phyloP scores from a whole-genome alignment of 2,113 vertebrate species.

The Microcebus tavaratra region DNA sequence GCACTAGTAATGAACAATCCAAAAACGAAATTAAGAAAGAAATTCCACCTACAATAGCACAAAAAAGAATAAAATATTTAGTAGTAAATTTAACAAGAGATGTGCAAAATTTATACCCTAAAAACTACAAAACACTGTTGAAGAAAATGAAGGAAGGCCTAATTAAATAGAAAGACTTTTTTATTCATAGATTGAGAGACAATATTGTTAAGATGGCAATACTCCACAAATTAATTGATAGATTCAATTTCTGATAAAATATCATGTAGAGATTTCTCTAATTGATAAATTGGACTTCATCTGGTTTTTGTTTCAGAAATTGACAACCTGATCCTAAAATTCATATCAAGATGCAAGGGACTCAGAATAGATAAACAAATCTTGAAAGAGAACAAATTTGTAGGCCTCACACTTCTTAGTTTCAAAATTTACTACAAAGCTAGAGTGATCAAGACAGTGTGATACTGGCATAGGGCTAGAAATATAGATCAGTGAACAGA shows the following conservation, averaged over 20 bases:
- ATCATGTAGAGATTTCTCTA: neutral
- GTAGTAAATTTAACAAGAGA: neutral
- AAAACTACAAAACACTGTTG: neutral
- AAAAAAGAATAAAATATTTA: neutral
- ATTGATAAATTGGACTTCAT: neutral
- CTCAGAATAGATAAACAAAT: neutral
- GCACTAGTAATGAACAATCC: neutral
- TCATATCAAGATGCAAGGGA: neutral
- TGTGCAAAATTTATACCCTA: neutral
- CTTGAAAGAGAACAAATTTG: neutral
- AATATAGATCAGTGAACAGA: neutral
- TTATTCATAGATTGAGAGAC: neutral
- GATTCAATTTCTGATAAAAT: neutral
- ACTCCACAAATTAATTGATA: neutral
- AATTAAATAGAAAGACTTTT: neutral
- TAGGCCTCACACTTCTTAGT: neutral
- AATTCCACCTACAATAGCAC: neutral
- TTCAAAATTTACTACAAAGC: neutral
- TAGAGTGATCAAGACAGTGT: neutral
- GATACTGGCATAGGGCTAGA: neutral
- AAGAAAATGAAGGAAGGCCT: neutral
- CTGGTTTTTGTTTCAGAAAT: neutral
- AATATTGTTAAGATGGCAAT: neutral
- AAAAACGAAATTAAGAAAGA: neutral
- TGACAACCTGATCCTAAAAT: neutral